Evolutionary conservation across 2,113 vertebrate genomes (phyloP).

Genomic region (Catagonus wagneri): DNA sequence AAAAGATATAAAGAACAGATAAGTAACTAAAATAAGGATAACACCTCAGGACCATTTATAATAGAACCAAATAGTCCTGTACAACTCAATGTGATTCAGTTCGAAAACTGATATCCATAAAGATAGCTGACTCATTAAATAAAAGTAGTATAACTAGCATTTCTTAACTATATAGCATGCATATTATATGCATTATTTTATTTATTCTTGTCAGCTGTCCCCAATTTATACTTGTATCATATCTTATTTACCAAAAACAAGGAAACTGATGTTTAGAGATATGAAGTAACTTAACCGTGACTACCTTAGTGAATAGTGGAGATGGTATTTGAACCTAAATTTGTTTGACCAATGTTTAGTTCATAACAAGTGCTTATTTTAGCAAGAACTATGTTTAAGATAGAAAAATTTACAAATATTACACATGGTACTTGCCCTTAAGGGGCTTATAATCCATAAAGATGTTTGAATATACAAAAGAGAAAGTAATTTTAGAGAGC

Average conservation of each 20-base stretch:
- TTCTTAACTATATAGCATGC: not conserved
- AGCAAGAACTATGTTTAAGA: not conserved
- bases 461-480: not conserved
- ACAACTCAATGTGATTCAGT: not conserved
- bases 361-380: not conserved
- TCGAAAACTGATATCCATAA: not conserved
- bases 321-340: not conserved
- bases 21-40: not conserved
- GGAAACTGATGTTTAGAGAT: not conserved
- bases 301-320: not conserved
- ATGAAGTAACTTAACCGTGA: not conserved
- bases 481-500: not conserved
- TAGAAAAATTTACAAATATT: conserved; percentile 4
- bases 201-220: not conserved
- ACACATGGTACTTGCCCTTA: not conserved
- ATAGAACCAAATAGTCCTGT: not conserved
- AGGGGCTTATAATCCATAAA: not conserved
- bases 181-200: not conserved
- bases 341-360: not conserved
- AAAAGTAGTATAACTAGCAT: not conserved
- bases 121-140: not conserved
- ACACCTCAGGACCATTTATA: not conserved
- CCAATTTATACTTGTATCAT: not conserved
- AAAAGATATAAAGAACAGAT: not conserved
- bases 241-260: not conserved